Percentiles rank a stretch among this genome's conserved stretches.
Conservation (phyloP, 2,888 invertebrate genomes). For the Drosophila anceps region DNA sequence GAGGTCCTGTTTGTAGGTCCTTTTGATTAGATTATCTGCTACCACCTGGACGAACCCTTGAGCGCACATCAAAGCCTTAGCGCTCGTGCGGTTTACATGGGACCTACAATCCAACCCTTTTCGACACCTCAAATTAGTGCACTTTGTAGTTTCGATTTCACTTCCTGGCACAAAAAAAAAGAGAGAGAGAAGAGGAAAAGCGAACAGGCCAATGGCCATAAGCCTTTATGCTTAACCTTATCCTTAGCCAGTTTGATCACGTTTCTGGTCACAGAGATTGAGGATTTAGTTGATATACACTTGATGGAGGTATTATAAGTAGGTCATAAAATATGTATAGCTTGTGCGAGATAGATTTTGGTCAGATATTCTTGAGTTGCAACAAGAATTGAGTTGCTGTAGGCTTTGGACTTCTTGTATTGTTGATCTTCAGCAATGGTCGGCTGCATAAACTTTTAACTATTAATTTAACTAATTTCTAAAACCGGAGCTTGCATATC, state of each 20-base stretch:
- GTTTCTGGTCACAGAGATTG: slow-evolving; percentile 40
- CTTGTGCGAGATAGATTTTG: background rate
- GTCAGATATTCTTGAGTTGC: background rate
- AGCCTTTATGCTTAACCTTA: slow-evolving; percentile 32
- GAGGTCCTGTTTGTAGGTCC: slow-evolving; percentile 32
- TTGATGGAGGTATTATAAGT: background rate
- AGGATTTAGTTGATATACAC: slow-evolving; percentile 1
- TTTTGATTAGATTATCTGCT: slow-evolving; percentile 72
- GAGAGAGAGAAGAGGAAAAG: background rate
- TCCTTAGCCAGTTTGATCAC: slow-evolving; percentile 62
- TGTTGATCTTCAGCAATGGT: background rate
- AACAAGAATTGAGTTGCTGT: background rate
- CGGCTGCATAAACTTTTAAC: too few species aligned
- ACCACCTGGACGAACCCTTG: slow-evolving; percentile 69
- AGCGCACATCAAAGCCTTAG: slow-evolving; percentile 68
- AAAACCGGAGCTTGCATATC: too few species aligned
- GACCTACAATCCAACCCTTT: slow-evolving; percentile 32
- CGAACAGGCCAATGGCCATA: slow-evolving; percentile 46
- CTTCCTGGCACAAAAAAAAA: slow-evolving; percentile 17
- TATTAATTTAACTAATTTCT: too few species aligned
- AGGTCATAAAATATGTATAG: background rate
- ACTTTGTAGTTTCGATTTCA: slow-evolving; percentile 76
- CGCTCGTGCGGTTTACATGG: slow-evolving; percentile 43
- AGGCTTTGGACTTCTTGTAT: background rate
- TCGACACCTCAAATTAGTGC: slow-evolving; percentile 77